Evolutionary conservation across 2,797 vertebrate species (phyloP).

Genomic region (Miichthys miiuy): DNA sequence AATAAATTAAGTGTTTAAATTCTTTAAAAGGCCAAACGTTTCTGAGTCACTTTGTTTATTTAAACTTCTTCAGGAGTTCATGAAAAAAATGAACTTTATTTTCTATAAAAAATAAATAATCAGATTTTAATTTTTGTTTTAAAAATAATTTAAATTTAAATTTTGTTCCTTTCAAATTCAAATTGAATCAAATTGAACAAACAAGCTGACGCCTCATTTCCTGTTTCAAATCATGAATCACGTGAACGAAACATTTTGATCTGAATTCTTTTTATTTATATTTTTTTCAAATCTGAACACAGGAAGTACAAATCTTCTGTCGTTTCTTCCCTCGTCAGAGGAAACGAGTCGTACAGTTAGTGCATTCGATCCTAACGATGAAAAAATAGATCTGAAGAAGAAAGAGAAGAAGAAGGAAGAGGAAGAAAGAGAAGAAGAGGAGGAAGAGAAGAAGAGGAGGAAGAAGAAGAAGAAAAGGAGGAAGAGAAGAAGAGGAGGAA

Average conservation of each 20-base stretch:
- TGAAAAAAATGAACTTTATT: too few relatives aligned
- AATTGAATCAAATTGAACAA: too few relatives aligned
- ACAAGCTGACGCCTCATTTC: too few relatives aligned
- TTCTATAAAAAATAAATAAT: too few relatives aligned
- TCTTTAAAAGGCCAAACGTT: too few relatives aligned
- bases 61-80: too few relatives aligned
- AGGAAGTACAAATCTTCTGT: slow-evolving; percentile 68
- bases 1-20: too few relatives aligned
- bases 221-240: too few relatives aligned
- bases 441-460: slow-evolving; percentile 43
- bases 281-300: slow-evolving; percentile 73
- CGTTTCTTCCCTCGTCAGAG: slow-evolving; percentile 17
- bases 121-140: too few relatives aligned
- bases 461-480: slow-evolving; percentile 44
- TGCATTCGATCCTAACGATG: slow-evolving; percentile 75
- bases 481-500: slow-evolving; percentile 69
- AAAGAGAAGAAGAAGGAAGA: slow-evolving; percentile 47
- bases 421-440: slow-evolving; percentile 57
- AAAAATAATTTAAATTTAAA: too few relatives aligned
- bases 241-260: slow-evolving; percentile 21
- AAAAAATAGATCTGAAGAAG: slow-evolving; percentile 80
- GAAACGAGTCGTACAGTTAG: slow-evolving; percentile 65
- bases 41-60: too few relatives aligned
- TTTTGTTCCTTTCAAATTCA: too few relatives aligned
- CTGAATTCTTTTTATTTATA: slow-evolving; percentile 63